Evolutionary conservation across 1,140 invertebrate genomes (phyloP), one percentile per base, ranked within the genome.

Genomic region (Caenorhabditis tropicalis): DNA sequence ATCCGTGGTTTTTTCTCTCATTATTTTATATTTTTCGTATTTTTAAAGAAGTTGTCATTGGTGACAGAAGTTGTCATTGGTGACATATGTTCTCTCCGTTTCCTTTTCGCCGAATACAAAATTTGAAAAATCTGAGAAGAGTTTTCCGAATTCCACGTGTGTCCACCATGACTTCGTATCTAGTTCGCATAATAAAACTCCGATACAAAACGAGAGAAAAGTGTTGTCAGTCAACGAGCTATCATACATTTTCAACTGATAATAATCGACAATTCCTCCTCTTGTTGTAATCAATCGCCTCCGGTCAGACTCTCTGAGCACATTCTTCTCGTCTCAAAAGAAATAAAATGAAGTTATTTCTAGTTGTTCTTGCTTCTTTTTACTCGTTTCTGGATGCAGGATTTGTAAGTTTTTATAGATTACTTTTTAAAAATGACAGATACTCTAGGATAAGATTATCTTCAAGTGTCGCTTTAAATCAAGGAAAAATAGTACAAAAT

Each of bases 271-370:
- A 65, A 65, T 31, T 65, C 2, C 31, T 65, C 21, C 36, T 16
- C 3, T 6, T 56, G 24, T 56, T 56, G 36, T 33, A 33, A 65
- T 65, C 58, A 65, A 33, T 65, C 31, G 58, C 58, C 58, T 65
- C 58, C 58, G 29, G 58, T 65, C 58, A 15, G 31, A 16, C 58
- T 65, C 58, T 33, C 58, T 65, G 58, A 65, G 58, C 58, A 65
- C 58, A 65, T 65, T 33, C 31, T 65, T 33, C 19, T 19, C n/a
- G 7, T 65, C 36, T 16, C 21, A 36, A 36, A n/a, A 65, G 16
- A 65, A 16, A 16, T 5, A 21, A 65, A 33, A 65, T 33, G 29
- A 3, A 33, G 15, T 19, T 65, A 19, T 1, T 65, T 65, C 31
- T 65, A 33, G 31, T 19, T 19, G 3, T 36, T n/a, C n/a, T 36